phyloP scores from a whole-genome alignment of 2,888 invertebrate species.

The Elysia crispata region DNA sequence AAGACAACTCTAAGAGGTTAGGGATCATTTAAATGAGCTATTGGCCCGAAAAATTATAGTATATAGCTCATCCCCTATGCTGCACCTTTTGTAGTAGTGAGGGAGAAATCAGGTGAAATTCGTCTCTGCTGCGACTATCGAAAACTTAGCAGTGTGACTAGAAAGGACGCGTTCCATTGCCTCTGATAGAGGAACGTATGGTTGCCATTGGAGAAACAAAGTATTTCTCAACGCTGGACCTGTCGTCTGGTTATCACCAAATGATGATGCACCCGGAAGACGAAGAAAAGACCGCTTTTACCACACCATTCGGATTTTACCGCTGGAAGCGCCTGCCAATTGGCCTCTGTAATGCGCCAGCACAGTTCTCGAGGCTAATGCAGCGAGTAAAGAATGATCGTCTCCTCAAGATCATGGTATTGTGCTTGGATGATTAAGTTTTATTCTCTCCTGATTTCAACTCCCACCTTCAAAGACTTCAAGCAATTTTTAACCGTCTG shows the following conservation, averaged over 20 bases:
- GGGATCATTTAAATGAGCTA: constrained; percentile 1
- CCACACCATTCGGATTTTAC: constrained; percentile 36
- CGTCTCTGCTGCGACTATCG: not conserved
- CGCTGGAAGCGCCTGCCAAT: constrained; percentile 35
- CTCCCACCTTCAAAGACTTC: constrained; percentile 39
- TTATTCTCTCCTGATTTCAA: constrained; percentile 30
- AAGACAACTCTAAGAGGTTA: constrained; percentile 1
- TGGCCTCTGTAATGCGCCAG: constrained; percentile 30
- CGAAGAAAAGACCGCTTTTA: constrained; percentile 40
- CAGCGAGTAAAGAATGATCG: not conserved
- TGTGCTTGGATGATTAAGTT: constrained; percentile 1
- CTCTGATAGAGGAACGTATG: constrained; percentile 19
- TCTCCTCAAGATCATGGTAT: not conserved
- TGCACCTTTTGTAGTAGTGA: not conserved
- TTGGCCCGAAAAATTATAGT: not conserved
- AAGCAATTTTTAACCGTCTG: constrained; percentile 40
- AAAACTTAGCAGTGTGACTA: not conserved
- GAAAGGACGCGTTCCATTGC: constrained; percentile 34
- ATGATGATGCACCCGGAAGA: constrained; percentile 35
- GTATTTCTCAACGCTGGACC: constrained; percentile 34
- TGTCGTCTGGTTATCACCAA: constrained; percentile 44
- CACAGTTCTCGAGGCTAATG: constrained; percentile 19
- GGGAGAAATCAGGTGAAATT: constrained; percentile 6
- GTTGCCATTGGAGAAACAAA: constrained; percentile 27
- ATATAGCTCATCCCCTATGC: constrained; percentile 34